Base-by-base conservation (phyloP, 1,140 invertebrate genomes). In the Drosophila oshimai region DNA sequence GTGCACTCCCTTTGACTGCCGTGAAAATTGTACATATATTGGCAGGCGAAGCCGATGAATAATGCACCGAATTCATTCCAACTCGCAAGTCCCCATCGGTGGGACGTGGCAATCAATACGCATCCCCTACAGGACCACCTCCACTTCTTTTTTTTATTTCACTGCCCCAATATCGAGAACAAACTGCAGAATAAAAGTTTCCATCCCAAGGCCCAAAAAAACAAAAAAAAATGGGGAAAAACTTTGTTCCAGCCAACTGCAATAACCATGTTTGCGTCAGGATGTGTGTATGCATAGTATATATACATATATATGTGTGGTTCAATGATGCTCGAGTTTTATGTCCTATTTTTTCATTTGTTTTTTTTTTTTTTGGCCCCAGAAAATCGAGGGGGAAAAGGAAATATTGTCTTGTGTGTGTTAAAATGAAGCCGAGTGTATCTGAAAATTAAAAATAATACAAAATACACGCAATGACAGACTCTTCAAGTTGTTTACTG, bases 301-400 rank as follows among this genome's bases (percentile, higher is more conserved):
- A 24, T 33, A 18, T 36, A 42, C 42, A 28, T 47, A 28, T 36
- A 26, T n/a, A 12, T 37, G 22, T 44, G 33, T 51, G 33, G 57
- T 60, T 65, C 62, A 65, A 67, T 58, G 62, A 67, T 65, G 45
- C 44, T 31, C 20, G 24, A 31, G 18, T 64, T 62, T 45, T 61
- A 62, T 62, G 37, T 61, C 34, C 20, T 20, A 39, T 39, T 39
- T 51, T 12, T 34, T n/a, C n/a, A n/a, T n/a, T 49, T 24, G 20
- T 37, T 51, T 39, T 17, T 29, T 60, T 20, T 6, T 54, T 22
- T 26, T 60, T 41, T 0, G 20, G 17, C 20, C 18, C 5, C 51
- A 54, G 49, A 55, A 55, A 55, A 55, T 51, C 53, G 7, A 51
- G 45, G 4, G 46, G 7, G 10, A 12, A 22, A 33, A 9, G 17